Percentiles rank a stretch among this genome's conserved stretches.
phyloP scores from a whole-genome alignment of 2,888 invertebrate species.

The Platycheirus albimanus region DNA sequence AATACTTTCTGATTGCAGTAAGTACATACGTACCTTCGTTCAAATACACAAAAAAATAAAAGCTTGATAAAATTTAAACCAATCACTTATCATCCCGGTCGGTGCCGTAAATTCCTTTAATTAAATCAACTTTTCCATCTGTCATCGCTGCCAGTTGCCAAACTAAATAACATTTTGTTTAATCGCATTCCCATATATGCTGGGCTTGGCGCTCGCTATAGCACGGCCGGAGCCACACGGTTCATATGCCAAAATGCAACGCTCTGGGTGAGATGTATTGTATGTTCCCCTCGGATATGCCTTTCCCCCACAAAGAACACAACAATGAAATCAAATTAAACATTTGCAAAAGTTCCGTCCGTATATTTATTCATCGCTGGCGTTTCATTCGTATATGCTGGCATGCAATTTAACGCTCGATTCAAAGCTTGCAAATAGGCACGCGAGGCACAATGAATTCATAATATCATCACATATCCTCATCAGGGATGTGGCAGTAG shows the following conservation, averaged over 20 bases:
- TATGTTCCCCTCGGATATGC: not conserved
- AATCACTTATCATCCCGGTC: conserved; percentile 7
- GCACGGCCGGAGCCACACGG: not conserved
- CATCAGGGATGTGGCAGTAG: conserved; percentile 7
- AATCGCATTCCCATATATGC: conserved; percentile 41
- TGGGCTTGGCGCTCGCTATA: conserved; percentile 46
- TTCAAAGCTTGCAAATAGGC: conserved; percentile 48
- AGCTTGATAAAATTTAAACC: conserved; percentile 31
- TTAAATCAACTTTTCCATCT: conserved; percentile 62
- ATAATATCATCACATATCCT: conserved; percentile 52
- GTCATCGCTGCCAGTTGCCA: conserved; percentile 42
- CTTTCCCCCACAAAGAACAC: not conserved
- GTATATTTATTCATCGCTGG: conserved; percentile 1
- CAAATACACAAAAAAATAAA: too few relatives aligned
- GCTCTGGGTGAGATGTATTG: not conserved
- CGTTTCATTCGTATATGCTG: conserved; percentile 44
- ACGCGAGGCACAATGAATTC: conserved; percentile 19
- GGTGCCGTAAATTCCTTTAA: conserved; percentile 36
- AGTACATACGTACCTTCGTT: too few relatives aligned
- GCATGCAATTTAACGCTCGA: conserved; percentile 69
- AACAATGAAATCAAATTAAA: conserved; percentile 69
- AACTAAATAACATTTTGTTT: conserved; percentile 60
- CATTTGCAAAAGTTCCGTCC: conserved; percentile 52
- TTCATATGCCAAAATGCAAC: conserved; percentile 14
- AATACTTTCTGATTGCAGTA: too few relatives aligned